phyloP scores from a whole-genome alignment of 2,113 vertebrate species.

The Microcebus griseorufus region DNA sequence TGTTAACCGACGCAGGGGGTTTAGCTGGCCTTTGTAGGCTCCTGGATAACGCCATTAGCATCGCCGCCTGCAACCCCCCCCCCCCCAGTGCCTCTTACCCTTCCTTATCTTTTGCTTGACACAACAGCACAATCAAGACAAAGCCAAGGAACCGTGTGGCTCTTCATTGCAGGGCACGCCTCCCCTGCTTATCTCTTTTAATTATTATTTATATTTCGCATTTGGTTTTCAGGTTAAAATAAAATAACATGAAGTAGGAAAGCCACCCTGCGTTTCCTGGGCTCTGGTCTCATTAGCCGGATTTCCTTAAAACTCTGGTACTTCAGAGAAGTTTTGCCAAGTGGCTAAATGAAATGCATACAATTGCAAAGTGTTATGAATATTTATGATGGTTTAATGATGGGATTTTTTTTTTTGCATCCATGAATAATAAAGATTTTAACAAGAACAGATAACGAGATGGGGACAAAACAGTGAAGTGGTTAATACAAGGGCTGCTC shows the following conservation, averaged over 20 bases:
- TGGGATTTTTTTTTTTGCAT: conserved; percentile 77
- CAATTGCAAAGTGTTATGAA: conserved; percentile 83
- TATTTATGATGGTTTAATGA: conserved; percentile 88
- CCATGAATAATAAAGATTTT: conserved; percentile 87
- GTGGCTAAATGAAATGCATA: conserved; percentile 83
- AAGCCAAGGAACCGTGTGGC: conserved; percentile 14
- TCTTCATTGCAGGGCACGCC: conserved; percentile 18
- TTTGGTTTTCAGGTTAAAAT: conserved; percentile 84
- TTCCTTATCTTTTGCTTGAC: conserved; percentile 58
- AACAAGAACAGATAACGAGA: conserved; percentile 85
- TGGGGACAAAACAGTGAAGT: conserved; percentile 79
- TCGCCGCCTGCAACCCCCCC: conserved; percentile 37
- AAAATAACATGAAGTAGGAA: conserved; percentile 57
- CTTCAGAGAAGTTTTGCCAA: conserved; percentile 84
- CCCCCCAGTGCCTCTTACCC: conserved; percentile 7
- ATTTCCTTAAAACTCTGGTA: conserved; percentile 80
- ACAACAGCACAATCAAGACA: conserved; percentile 49
- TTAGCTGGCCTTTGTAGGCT: conserved; percentile 65
- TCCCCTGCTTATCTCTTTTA: conserved; percentile 56
- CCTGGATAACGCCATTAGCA: conserved; percentile 51
- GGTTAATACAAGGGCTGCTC: conserved; percentile 74
- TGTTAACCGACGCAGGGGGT: conserved; percentile 43
- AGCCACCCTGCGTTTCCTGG: conserved; percentile 70
- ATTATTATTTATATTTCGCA: conserved; percentile 78
- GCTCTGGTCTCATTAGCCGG: conserved; percentile 81